These are phyloP conservation scores for Phyllotis vaccarum DNA, from an alignment of 2,797 vertebrate species.

Conservation along the genomic window DNA sequence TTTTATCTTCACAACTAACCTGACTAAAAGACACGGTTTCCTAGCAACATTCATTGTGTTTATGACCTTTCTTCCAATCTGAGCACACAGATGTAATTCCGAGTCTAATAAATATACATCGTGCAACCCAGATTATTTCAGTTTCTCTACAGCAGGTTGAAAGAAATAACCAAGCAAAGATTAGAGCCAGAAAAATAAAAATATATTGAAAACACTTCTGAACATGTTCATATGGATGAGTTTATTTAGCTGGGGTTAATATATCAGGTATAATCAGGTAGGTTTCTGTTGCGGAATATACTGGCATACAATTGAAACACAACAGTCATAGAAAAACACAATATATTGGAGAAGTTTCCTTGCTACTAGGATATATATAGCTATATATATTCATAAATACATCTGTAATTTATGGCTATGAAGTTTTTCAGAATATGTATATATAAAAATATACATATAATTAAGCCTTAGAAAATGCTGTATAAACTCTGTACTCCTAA, in stretches of 20 bases:
- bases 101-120: slow-evolving; percentile 91
- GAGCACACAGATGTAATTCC: slow-evolving; percentile 90
- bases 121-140: slow-evolving; percentile 85
- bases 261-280: slow-evolving; percentile 63
- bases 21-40: slow-evolving; percentile 92
- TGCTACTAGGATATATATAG: neutral
- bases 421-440: neutral
- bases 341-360: slow-evolving; percentile 25
- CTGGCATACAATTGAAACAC: slow-evolving; percentile 58
- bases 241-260: slow-evolving; percentile 72
- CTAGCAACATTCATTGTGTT: slow-evolving; percentile 93
- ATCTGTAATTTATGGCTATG: slow-evolving; percentile 5
- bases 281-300: slow-evolving; percentile 59
- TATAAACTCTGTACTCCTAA: neutral
- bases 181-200: slow-evolving; percentile 82
- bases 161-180: slow-evolving; percentile 82
- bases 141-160: slow-evolving; percentile 81
- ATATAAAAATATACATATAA: neutral
- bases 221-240: slow-evolving; percentile 69
- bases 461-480: neutral
- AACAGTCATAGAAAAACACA: slow-evolving; percentile 42
- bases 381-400: slow-evolving; percentile 9
- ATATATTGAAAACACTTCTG: slow-evolving; percentile 70
- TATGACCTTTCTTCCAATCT: slow-evolving; percentile 92
- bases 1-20: slow-evolving; percentile 91